phyloP scores from a whole-genome alignment of 2,888 invertebrate genomes.

The Sturmia bella region DNA sequence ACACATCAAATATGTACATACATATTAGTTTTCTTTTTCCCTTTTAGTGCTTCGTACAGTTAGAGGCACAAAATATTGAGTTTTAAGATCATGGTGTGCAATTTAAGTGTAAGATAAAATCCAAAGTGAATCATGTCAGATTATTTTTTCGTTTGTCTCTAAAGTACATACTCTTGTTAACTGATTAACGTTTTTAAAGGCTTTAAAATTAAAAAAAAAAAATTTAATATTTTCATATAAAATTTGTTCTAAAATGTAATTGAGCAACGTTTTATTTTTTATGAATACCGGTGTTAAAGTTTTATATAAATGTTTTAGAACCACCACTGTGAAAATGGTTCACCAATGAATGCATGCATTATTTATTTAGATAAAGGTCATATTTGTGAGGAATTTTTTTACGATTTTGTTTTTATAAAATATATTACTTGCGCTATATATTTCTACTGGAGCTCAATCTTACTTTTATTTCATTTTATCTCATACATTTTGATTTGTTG shows the following conservation, averaged over 20 bases:
- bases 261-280: no score
- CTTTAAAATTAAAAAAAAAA: no score
- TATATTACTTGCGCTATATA: slow-evolving; percentile 19
- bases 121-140: no score
- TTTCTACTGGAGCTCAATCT: slow-evolving; percentile 11
- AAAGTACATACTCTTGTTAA: no score
- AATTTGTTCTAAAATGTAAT: no score
- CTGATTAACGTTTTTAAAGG: no score
- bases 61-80: neutral
- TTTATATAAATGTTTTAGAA: neutral
- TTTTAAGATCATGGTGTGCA: neutral
- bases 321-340: neutral
- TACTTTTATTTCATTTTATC: slow-evolving; percentile 46
- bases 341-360: slow-evolving; percentile 3
- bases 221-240: no score
- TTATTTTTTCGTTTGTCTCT: no score
- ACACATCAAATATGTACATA: slow-evolving; percentile 13
- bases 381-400: slow-evolving; percentile 31
- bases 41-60: neutral
- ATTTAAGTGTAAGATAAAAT: neutral
- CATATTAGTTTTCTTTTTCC: neutral
- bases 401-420: neutral
- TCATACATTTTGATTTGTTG: slow-evolving; percentile 56
- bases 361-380: slow-evolving; percentile 46
- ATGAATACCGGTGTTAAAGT: no score